Percentiles rank a stretch among this genome's conserved stretches.
Conservation (phyloP, 2,888 invertebrate genomes). For the Volucella inanis region DNA sequence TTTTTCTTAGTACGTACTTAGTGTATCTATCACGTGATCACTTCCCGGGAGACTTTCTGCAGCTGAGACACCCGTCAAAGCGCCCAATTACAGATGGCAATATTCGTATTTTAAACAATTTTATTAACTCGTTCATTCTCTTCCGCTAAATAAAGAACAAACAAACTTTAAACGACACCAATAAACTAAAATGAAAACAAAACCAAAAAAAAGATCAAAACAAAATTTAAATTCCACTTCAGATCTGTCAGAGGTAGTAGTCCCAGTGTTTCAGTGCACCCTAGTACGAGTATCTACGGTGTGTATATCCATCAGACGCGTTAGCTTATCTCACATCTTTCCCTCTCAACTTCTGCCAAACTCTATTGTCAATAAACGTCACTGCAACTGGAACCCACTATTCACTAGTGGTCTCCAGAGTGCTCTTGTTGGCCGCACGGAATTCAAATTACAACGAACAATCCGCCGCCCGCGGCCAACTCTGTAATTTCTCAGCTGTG, state of each 20-base stretch:
- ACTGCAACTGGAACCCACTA: background rate
- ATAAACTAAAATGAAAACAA: conserved; percentile 47
- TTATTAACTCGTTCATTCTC: conserved; percentile 30
- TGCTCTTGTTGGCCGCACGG: conserved; percentile 42
- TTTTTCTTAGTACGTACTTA: too few relatives aligned
- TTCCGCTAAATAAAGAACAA: conserved; percentile 24
- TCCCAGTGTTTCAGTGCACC: too few relatives aligned
- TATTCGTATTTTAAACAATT: background rate
- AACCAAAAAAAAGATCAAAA: background rate
- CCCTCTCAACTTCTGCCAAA: conserved; percentile 32
- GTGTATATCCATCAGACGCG: conserved; percentile 26
- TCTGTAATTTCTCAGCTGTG: conserved; percentile 52
- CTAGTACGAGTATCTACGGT: too few relatives aligned
- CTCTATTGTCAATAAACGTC: conserved; percentile 60
- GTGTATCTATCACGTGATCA: too few relatives aligned
- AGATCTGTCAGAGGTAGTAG: background rate
- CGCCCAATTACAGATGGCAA: too few relatives aligned
- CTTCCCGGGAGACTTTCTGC: too few relatives aligned
- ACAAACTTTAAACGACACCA: conserved; percentile 44
- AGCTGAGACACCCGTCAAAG: too few relatives aligned
- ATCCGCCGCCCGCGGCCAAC: conserved; percentile 6
- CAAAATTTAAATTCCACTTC: background rate
- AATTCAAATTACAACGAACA: conserved; percentile 51
- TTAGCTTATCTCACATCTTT: conserved; percentile 32
- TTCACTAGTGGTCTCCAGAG: conserved; percentile 1